Evolutionary conservation across 2,888 invertebrate genomes (phyloP).

Genomic region (Drosophila koepferae): DNA sequence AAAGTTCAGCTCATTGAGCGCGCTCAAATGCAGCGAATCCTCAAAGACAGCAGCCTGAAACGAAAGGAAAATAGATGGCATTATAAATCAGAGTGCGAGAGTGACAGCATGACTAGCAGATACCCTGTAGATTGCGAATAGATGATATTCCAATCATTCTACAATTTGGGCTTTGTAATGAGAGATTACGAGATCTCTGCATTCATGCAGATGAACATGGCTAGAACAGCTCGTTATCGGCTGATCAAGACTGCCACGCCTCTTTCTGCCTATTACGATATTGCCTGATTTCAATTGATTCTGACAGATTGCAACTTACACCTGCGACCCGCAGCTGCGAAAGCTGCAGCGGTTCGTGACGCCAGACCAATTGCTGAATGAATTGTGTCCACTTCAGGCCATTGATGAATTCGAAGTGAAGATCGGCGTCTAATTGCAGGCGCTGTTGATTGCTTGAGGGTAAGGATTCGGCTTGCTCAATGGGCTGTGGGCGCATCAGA

Average conservation of each 20-base stretch:
- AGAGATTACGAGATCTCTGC: no score
- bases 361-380: constrained; percentile 85
- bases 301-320: constrained; percentile 81
- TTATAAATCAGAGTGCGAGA: no score
- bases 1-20: constrained; percentile 86
- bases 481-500: constrained; percentile 45
- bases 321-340: constrained; percentile 85
- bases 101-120: no score
- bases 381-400: constrained; percentile 85
- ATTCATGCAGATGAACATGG: no score
- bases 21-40: constrained; percentile 76
- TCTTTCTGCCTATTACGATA: no score
- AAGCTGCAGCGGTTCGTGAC: constrained; percentile 83
- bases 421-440: constrained; percentile 66
- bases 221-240: no score
- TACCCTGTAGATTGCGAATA: no score
- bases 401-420: constrained; percentile 85
- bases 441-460: constrained; percentile 39
- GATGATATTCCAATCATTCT: no score
- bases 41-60: constrained; percentile 84
- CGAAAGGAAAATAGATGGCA: background rate
- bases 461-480: constrained; percentile 32
- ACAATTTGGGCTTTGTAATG: no score
- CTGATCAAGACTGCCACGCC: no score
- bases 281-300: no score